Conservation (phyloP, 2,888 invertebrate species). For the Peribatodes rhomboidaria region DNA sequence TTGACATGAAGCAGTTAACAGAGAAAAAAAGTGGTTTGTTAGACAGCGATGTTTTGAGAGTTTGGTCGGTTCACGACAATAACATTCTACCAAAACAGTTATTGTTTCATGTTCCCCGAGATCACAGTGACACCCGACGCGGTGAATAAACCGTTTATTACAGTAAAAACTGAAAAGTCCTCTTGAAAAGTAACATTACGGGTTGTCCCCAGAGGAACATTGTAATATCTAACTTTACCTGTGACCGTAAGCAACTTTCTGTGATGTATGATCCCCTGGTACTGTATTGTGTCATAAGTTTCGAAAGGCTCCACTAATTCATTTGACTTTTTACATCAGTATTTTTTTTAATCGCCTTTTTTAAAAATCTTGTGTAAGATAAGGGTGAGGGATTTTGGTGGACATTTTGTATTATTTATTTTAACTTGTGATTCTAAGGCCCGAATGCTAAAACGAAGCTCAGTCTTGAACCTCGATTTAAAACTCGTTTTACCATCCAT, state of each 20-base stretch:
- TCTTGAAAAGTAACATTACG: constrained; percentile 54
- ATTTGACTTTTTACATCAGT: constrained; percentile 17
- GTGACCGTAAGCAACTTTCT: constrained; percentile 53
- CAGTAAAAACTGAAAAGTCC: constrained; percentile 52
- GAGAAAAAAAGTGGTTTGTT: too few relatives aligned
- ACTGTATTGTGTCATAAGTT: constrained; percentile 40
- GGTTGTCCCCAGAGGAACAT: constrained; percentile 57
- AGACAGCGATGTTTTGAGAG: neutral
- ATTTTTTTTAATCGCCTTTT: neutral
- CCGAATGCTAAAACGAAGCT: too few relatives aligned
- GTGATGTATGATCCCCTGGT: constrained; percentile 58
- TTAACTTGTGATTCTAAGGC: too few relatives aligned
- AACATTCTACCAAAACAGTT: constrained; percentile 7
- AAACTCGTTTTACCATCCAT: too few relatives aligned
- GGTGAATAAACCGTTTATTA: constrained; percentile 29
- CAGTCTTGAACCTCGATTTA: too few relatives aligned
- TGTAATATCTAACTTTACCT: constrained; percentile 59
- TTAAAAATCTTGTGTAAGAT: too few relatives aligned
- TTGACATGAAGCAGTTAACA: too few relatives aligned
- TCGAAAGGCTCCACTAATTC: constrained; percentile 19
- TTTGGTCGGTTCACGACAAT: neutral
- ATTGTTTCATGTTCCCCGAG: constrained; percentile 16
- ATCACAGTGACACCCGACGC: constrained; percentile 4
- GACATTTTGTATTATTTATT: too few relatives aligned
- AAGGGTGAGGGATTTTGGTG: too few relatives aligned